Base-by-base conservation (phyloP, 2,888 invertebrate genomes). In the Epinotia ramella region DNA sequence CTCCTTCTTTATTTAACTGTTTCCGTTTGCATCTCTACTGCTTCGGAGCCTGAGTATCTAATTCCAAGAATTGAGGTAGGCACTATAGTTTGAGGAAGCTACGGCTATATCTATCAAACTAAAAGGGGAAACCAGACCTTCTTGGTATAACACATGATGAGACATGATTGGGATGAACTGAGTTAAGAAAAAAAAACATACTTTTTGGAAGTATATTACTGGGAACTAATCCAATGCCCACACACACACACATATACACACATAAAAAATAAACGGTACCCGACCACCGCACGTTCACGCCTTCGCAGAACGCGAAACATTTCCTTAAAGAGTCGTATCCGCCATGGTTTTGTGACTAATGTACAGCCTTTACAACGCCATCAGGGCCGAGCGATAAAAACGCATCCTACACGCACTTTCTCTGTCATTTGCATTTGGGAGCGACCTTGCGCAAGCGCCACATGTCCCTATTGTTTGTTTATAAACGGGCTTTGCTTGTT, bases 361-460 rank as follows among this genome's bases (percentile, higher is more conserved):
- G 46, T 57, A 44, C 16, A 46, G 24, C 18, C 16, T 28, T 60
- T 46, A 9, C 20, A 16, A 13, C 16, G 11, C 24, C n/a, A 16
- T 3, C 5, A 11, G 11, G 12, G 4, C 46, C 28, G 46, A 28
- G 44, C 28, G 59, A 85, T 86, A 88, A 87, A 87, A 86, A 84
- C 79, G 77, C 88, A 78, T 81, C 89, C 89, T 85, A 89, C 89
- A 82, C 84, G 49, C 72, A 84, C 88, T 89, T 89, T 89, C 88
- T 82, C 84, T 78, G 71, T 77, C 83, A 89, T 90, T 90, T 84
- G 87, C 89, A 89, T 89, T 83, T 83, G 79, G 80, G 83, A 81
- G 69, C 63, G 67, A 66, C 67, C 76, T 85, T 84, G 77, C 81
- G 82, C 81, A 83, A 84, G 78, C 72, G 67, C 71, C 24, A 46